These are phyloP conservation scores for Pseudochromis fuscus DNA, from an alignment of 2,797 vertebrate species.

Conservation along the genomic window DNA sequence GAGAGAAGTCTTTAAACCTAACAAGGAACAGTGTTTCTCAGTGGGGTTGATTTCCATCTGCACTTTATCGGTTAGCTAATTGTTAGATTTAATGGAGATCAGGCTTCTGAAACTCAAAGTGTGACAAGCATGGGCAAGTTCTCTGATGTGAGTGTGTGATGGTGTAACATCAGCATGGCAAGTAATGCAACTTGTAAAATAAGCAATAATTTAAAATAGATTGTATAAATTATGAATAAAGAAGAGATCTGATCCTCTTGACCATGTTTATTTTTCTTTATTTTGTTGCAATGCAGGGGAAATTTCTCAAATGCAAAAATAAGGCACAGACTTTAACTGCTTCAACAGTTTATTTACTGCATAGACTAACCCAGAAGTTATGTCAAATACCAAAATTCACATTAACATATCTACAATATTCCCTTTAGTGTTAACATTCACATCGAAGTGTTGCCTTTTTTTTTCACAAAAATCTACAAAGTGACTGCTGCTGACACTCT, in stretches of 20 bases:
- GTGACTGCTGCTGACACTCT: background rate
- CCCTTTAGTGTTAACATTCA: background rate
- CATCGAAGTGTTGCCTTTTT: background rate
- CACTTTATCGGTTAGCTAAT: slow-evolving; percentile 71
- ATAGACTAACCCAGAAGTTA: background rate
- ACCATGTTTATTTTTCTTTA: background rate
- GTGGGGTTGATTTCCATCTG: slow-evolving; percentile 50
- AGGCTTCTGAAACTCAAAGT: background rate
- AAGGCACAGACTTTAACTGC: background rate
- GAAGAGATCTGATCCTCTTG: background rate
- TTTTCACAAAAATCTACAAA: background rate
- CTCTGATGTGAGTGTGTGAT: background rate
- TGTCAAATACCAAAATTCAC: background rate
- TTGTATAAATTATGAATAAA: slow-evolving; percentile 45
- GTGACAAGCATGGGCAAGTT: background rate
- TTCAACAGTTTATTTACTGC: background rate
- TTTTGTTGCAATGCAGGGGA: background rate
- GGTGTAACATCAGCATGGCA: background rate
- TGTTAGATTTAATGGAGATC: background rate
- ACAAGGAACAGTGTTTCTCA: slow-evolving; percentile 15
- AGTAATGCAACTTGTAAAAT: slow-evolving; percentile 29
- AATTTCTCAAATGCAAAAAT: background rate
- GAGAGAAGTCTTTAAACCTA: background rate
- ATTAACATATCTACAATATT: background rate
- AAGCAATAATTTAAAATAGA: slow-evolving; percentile 31